Evolutionary conservation across 2,797 vertebrate genomes (phyloP).

Genomic region (Acrocephalus scirpaceus): DNA sequence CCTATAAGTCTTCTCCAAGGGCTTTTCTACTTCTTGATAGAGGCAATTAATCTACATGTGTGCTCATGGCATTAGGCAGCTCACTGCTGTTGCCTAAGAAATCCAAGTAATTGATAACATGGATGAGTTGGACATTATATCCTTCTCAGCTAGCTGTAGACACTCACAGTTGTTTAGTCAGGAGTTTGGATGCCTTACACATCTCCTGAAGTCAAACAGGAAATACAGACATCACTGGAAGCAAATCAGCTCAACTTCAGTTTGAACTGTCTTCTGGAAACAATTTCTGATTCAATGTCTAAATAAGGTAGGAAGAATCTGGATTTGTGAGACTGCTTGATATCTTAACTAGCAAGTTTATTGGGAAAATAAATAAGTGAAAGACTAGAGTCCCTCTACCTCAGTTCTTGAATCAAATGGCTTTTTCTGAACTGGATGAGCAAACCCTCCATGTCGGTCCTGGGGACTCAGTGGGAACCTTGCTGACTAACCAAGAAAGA

Average conservation of each 20-base stretch:
- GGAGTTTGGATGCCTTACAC: neutral
- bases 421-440: neutral
- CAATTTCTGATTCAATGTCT: neutral
- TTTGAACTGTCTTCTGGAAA: neutral
- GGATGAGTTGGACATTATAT: neutral
- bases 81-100: neutral
- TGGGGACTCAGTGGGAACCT: neutral
- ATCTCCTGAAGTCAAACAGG: neutral
- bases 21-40: neutral
- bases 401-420: neutral
- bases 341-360: neutral
- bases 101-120: neutral
- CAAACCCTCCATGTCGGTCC: neutral
- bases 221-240: neutral
- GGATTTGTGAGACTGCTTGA: neutral
- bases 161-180: neutral
- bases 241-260: neutral
- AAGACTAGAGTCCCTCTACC: neutral
- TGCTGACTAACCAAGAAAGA: neutral
- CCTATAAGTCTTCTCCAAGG: neutral
- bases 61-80: neutral
- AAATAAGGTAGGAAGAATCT: neutral
- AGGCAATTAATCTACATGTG: neutral
- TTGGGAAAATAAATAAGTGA: neutral
- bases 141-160: neutral